Base-by-base conservation (phyloP, 2,113 vertebrate species). In the Casuarius casuarius region DNA sequence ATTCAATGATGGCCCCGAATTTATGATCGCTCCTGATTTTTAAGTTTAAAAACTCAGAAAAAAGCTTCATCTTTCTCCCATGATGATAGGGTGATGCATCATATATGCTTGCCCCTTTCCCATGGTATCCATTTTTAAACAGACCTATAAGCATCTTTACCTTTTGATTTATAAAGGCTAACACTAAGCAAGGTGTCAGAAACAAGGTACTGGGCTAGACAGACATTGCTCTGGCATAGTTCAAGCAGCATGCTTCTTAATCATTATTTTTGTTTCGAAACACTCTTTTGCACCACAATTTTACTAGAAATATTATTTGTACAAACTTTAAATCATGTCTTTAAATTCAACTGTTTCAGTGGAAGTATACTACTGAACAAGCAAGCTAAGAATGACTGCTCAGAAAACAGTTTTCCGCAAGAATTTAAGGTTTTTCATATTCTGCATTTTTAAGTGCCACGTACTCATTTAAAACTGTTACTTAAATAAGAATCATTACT, bases 401-500 rank as follows among this genome's bases (percentile, higher is more conserved):
- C 46, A 85, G 88, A 95, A 88, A 80, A 4, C 17, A 8, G 33
- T 85, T 49, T 93, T 93, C 87, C 88, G 33, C 59, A 90, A 90
- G 82, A 93, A 89, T 54, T 52, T 79, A 66, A 29, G 3, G 61
- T 25, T 76, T 81, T 65, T 52, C 38, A 40, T 62, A 83, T 48
- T 70, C 86, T 96, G 26, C 82, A 91, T 87, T 96, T 96, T 95
- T 95, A 95, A 96, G 59, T 88, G 59, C 76, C 73, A 94, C 81
- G 83, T 90, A 96, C 77, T 96, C 68, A 96, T 95, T 95, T 94
- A 71, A 92, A 95, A 86, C 90, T 84, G 94, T 94, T 95, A 94
- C 90, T 97, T 96, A 97, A 96, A 97, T 96, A 96, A 96, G 94
- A 96, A 70, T 75, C 95, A 81, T 96, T 96, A 96, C 95, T 89